A percentile compares a stretch with the other conserved stretches of the same genome.
These are phyloP conservation scores for Ciconia nigra DNA, from an alignment of 2,797 vertebrate genomes.

Conservation along the genomic window DNA sequence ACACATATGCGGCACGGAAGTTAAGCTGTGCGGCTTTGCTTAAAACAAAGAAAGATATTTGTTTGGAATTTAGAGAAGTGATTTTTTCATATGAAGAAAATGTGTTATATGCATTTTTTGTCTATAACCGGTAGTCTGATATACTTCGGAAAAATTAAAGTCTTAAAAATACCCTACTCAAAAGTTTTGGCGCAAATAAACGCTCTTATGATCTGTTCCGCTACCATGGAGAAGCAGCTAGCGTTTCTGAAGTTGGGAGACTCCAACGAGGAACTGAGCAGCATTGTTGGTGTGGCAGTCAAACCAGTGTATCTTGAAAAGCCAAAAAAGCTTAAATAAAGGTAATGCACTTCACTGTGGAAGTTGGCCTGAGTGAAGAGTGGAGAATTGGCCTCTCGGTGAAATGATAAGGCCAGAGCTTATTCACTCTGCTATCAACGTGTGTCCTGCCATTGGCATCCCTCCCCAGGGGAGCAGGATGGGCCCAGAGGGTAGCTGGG, in stretches of 20 bases:
- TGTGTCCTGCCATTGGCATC: background rate
- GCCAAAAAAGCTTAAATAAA: background rate
- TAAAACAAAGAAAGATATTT: background rate
- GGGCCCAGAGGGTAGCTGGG: background rate
- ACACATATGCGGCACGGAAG: background rate
- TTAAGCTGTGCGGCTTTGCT: background rate
- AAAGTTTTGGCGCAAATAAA: background rate
- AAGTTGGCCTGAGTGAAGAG: background rate
- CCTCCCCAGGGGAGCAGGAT: background rate
- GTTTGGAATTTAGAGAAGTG: background rate
- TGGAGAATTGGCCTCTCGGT: background rate
- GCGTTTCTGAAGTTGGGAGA: background rate
- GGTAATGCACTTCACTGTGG: background rate
- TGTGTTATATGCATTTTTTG: background rate
- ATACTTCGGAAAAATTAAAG: background rate
- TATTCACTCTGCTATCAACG: accelerated
- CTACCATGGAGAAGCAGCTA: background rate
- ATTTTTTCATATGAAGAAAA: background rate
- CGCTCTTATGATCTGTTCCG: background rate
- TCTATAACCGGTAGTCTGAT: background rate
- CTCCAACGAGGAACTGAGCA: background rate
- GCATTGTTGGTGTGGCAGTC: accelerated
- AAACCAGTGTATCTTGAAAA: background rate
- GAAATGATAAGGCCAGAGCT: background rate
- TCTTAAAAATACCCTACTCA: background rate